Base-by-base conservation (phyloP, 2,888 invertebrate genomes). In the Tricholauxania praeusta region DNA sequence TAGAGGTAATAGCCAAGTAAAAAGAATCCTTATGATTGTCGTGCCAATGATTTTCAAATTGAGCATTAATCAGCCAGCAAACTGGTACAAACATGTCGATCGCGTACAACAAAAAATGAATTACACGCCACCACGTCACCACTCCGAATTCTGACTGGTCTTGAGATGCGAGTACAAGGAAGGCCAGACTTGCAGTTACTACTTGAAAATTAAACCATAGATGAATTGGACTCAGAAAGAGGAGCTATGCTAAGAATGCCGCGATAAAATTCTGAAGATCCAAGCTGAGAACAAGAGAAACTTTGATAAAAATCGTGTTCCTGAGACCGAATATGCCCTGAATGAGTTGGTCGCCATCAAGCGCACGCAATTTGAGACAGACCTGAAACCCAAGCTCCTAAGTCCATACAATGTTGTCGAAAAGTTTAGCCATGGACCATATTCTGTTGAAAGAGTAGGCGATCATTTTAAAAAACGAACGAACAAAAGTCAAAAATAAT, bases 1-100 rank as follows among this genome's bases (percentile, higher is more conserved):
- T 2, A 66, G 84, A 62, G 82, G 82, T 7, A 85, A 86, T 72
- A 83, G 85, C 0, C 85, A 86, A 72, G 82, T 82, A 1, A 83
- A 85, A 63, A 72, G 83, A 12, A 75, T 83, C 0, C 82, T 86
- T 72, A 73, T 77, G 8, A 81, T 78, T 7, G 77, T 86, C 2
- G 80, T 84, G 52, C 77, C 84, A 0, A 75, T 85, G 51, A 52
- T 86, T 12, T 79, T 84, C 3, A 86, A 86, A 71, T 62, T 87
- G 12, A 78, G 82, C n/a, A 60, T 80, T 2, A 80, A 81, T 12
- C 78, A 82, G 12, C 82, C 83, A 2, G 71, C 71, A 3, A 78
- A 80, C 22, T 85, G 83, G 83, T 82, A 81, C 72, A 79, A 78
- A 75, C 47, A 77, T 53, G 74, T 83, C 12, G 75, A 65, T 14